phyloP scores from a whole-genome alignment of 92 coral and sea anemone genomes.

The Palythoa caribaeorum region DNA sequence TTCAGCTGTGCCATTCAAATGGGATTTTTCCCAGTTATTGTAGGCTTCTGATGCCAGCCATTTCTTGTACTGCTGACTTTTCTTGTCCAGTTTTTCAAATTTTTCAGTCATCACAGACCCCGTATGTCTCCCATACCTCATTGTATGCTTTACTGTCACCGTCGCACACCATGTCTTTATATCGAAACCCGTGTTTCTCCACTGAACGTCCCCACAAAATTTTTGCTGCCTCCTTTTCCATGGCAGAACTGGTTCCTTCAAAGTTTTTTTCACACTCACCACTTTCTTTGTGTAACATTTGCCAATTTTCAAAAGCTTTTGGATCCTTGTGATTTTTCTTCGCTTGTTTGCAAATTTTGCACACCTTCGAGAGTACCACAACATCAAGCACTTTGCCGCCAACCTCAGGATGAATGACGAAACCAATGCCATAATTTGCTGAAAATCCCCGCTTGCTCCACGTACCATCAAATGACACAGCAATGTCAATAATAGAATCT shows the following conservation, averaged over 20 bases:
- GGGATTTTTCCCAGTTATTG: constrained; percentile 39
- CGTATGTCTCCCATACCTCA: constrained; percentile 44
- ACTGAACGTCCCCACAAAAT: constrained; percentile 36
- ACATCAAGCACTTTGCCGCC: constrained; percentile 42
- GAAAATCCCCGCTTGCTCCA: constrained; percentile 31
- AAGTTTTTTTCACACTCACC: background rate
- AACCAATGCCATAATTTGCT: constrained; percentile 32
- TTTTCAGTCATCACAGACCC: constrained; percentile 39
- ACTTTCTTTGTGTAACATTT: constrained; percentile 12
- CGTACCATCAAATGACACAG: background rate
- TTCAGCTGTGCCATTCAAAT: constrained; percentile 29
- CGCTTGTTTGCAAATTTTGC: constrained; percentile 7
- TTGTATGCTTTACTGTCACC: constrained; percentile 51
- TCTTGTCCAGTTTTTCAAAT: constrained; percentile 52
- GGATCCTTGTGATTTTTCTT: constrained; percentile 19
- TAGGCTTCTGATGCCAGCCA: constrained; percentile 39
- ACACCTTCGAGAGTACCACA: constrained; percentile 9
- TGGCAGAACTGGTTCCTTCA: constrained; percentile 25
- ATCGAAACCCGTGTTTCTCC: constrained; percentile 12
- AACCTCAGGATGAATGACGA: constrained; percentile 16
- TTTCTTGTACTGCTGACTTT: constrained; percentile 23
- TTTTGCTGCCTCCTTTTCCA: constrained; percentile 39
- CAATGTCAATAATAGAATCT: constrained; percentile 11
- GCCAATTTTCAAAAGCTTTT: constrained; percentile 35
- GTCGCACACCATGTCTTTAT: constrained; percentile 48